These are phyloP conservation scores for Laspeyria flexula DNA, from an alignment of 2,888 invertebrate species.

Conservation along the genomic window DNA sequence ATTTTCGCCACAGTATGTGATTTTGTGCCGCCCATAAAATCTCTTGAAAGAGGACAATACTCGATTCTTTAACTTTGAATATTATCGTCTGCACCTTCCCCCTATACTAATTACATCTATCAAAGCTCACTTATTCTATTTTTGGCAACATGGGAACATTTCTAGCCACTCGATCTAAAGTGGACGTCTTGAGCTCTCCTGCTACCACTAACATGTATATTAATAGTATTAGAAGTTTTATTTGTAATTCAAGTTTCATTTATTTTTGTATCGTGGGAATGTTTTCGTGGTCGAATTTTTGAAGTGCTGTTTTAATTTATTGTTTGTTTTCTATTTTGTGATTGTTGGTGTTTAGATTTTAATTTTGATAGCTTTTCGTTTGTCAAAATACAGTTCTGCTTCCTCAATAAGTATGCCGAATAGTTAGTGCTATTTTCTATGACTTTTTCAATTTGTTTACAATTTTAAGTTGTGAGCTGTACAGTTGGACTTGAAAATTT, in stretches of 20 bases:
- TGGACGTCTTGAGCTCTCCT: conserved; percentile 39
- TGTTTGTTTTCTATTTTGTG: neutral
- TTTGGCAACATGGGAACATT: conserved; percentile 56
- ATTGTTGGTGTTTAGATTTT: neutral
- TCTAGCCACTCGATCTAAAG: conserved; percentile 50
- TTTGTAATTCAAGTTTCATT: conserved; percentile 45
- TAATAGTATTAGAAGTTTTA: conserved; percentile 40
- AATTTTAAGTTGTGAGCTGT: too few relatives aligned
- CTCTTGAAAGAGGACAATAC: neutral
- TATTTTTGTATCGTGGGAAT: conserved; percentile 57
- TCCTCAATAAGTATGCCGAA: too few relatives aligned
- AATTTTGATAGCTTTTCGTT: neutral
- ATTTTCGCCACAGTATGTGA: too few relatives aligned
- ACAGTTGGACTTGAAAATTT: too few relatives aligned
- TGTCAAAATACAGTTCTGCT: neutral
- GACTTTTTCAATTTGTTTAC: too few relatives aligned
- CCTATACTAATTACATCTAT: conserved; percentile 14
- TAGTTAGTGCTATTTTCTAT: too few relatives aligned
- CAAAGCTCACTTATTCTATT: conserved; percentile 46
- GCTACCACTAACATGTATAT: conserved; percentile 17
- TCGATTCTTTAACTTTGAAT: neutral
- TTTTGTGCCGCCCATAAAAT: too few relatives aligned
- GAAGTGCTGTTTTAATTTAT: conserved; percentile 35
- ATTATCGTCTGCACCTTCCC: neutral
- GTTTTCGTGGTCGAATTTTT: conserved; percentile 32